Conservation (phyloP, 1,140 invertebrate genomes). For the Eufriesea mexicana region DNA sequence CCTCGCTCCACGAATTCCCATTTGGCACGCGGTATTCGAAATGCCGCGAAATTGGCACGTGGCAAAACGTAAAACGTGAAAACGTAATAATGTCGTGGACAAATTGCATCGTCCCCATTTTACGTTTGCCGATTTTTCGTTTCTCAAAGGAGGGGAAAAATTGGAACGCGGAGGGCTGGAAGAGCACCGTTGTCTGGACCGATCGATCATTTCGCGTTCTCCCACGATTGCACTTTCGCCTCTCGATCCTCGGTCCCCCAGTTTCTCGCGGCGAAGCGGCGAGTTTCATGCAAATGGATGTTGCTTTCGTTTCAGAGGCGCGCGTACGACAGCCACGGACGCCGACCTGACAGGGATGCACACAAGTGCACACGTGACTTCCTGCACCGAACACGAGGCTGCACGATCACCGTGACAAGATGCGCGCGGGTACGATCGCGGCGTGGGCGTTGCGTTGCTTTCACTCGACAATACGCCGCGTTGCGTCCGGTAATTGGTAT, state of each 20-base stretch:
- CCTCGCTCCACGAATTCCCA: not conserved
- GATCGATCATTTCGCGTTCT: not conserved
- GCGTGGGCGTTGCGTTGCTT: slow-evolving; percentile 57
- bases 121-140: no score
- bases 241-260: not conserved
- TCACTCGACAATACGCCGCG: slow-evolving; percentile 48
- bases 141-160: no score
- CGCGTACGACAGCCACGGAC: not conserved
- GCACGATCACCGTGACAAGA: slow-evolving; percentile 35
- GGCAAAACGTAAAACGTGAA: no score
- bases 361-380: slow-evolving; percentile 45
- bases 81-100: no score
- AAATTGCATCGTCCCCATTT: no score
- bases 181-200: not conserved
- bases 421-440: slow-evolving; percentile 3
- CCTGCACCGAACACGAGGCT: slow-evolving; percentile 32
- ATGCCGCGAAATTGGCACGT: no score
- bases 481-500: slow-evolving; percentile 45
- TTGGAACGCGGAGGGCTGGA: no score
- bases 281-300: slow-evolving; percentile 26
- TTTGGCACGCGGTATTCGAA: no score
- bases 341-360: slow-evolving; percentile 23
- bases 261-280: no score
- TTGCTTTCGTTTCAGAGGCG: slow-evolving; percentile 23
- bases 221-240: slow-evolving; percentile 9